These are phyloP conservation scores for Spisula subtruncata DNA, from an alignment of 2,888 invertebrate species.

Conservation along the genomic window DNA sequence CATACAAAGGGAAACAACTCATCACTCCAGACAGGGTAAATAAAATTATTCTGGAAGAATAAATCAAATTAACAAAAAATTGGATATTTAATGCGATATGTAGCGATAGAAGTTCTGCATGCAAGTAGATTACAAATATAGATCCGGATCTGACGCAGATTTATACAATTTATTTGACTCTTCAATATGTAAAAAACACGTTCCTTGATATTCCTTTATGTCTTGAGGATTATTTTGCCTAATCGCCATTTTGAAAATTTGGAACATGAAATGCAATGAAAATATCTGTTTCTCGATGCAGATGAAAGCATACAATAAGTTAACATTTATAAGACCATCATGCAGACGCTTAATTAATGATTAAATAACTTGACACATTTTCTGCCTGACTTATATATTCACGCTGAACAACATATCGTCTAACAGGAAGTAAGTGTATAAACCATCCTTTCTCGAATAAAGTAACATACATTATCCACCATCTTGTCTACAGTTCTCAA, in stretches of 20 bases:
- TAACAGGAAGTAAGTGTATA: neutral
- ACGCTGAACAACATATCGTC: neutral
- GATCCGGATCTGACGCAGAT: neutral
- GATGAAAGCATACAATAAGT: neutral
- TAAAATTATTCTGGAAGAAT: neutral
- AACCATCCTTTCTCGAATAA: neutral
- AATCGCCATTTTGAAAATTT: conserved; percentile 5
- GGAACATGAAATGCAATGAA: neutral
- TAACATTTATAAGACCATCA: neutral
- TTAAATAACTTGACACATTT: neutral
- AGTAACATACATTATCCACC: neutral
- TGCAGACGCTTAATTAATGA: neutral
- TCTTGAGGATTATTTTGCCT: neutral
- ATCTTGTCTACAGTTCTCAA: neutral
- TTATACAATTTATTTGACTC: neutral
- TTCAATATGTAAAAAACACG: neutral
- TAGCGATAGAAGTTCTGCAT: neutral
- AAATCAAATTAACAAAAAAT: conserved; percentile 1
- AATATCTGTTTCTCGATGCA: neutral
- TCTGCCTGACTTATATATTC: neutral
- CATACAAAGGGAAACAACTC: conserved; percentile 3
- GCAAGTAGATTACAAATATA: neutral
- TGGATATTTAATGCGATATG: neutral
- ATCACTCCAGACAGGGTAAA: neutral
- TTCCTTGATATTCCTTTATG: neutral